A percentile compares a stretch with the other conserved stretches of the same genome.
phyloP scores from a whole-genome alignment of 2,797 vertebrate genomes.

The Numenius phaeopus region DNA sequence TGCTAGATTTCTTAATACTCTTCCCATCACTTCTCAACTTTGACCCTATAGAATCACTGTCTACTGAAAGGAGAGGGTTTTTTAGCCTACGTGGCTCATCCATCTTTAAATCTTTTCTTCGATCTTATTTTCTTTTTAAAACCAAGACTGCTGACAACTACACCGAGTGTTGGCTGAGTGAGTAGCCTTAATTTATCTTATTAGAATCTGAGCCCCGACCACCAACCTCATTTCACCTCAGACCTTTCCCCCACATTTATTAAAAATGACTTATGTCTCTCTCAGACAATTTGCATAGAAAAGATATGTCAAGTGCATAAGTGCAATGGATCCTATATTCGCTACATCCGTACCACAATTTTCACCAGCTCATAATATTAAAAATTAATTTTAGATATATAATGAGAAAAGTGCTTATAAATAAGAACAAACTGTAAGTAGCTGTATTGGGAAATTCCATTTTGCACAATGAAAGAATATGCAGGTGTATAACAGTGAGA shows the following conservation, averaged over 20 bases:
- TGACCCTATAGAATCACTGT: constrained; percentile 56
- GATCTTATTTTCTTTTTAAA: constrained; percentile 41
- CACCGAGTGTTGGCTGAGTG: constrained; percentile 23
- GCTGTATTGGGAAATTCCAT: neutral
- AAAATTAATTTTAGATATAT: neutral
- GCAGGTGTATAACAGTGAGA: fast-evolving
- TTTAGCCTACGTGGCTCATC: constrained; percentile 64
- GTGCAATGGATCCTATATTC: neutral
- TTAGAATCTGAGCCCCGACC: constrained; percentile 47
- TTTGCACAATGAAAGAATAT: neutral
- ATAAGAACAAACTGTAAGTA: neutral
- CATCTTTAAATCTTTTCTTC: constrained; percentile 70
- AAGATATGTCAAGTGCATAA: neutral
- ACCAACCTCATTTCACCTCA: constrained; percentile 50
- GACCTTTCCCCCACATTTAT: constrained; percentile 51
- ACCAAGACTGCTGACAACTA: constrained; percentile 68
- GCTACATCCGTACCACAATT: neutral
- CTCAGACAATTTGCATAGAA: constrained; percentile 39
- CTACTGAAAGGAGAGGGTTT: constrained; percentile 58
- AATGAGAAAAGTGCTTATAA: neutral
- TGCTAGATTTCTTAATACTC: constrained; percentile 77
- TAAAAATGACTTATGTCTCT: constrained; percentile 56
- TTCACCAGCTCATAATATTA: neutral
- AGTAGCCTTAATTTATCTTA: constrained; percentile 64
- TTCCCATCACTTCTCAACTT: constrained; percentile 66